A percentile compares a stretch with the other conserved stretches of the same genome.
Conservation (phyloP, 1,140 invertebrate genomes). For the Ctenoplectra terminalis region DNA sequence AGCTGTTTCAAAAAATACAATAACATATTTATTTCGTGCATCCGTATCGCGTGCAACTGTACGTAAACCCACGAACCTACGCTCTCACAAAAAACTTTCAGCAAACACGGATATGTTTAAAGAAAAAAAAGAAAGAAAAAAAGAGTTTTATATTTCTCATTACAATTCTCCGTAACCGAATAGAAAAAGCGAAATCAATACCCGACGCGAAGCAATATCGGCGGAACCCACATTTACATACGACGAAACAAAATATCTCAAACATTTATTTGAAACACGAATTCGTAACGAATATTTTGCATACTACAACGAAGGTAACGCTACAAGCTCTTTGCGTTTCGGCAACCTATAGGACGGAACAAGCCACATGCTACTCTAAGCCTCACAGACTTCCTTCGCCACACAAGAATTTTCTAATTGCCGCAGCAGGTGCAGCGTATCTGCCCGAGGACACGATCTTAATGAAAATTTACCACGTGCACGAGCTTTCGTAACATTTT, state of each 20-base stretch:
- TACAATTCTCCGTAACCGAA: background rate
- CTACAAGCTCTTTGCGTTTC: background rate
- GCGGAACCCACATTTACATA: background rate
- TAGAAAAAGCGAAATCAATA: background rate
- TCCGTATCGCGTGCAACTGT: no score
- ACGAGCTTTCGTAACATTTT: background rate
- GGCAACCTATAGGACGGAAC: background rate
- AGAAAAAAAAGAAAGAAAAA: no score
- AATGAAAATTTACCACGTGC: conserved; percentile 33
- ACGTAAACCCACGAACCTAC: no score
- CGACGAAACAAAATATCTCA: background rate
- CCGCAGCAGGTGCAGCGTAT: conserved; percentile 2
- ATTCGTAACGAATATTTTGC: background rate
- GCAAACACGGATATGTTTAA: no score
- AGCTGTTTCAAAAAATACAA: no score
- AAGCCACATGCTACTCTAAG: background rate
- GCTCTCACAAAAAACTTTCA: no score
- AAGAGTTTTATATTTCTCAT: background rate
- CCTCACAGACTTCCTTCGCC: background rate
- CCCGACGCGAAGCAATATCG: background rate
- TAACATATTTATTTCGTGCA: no score
- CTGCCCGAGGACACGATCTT: conserved; percentile 14
- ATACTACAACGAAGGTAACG: background rate
- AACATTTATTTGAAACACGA: background rate
- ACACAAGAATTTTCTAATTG: conserved; percentile 17